These are phyloP conservation scores for Neofelis nebulosa DNA, from an alignment of 2,113 vertebrate genomes.

Conservation along the genomic window DNA sequence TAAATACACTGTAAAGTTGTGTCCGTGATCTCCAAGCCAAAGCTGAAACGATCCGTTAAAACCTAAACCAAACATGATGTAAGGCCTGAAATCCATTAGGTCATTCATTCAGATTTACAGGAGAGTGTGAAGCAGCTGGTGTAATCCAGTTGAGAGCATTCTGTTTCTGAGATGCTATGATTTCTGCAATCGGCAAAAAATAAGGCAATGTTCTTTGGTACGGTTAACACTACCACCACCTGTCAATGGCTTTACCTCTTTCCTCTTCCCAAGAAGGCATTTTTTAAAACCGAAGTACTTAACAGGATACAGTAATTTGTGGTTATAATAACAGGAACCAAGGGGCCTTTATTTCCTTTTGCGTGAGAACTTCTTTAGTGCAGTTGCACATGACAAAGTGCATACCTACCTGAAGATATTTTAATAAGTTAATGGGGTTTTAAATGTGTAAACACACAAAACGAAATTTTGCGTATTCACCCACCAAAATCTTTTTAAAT, in stretches of 20 bases:
- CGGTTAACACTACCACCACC: neutral
- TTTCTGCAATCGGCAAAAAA: neutral
- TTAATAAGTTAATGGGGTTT: constrained; percentile 36
- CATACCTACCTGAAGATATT: neutral
- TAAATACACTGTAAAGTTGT: neutral
- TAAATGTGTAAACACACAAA: constrained; percentile 4
- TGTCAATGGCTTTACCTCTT: neutral
- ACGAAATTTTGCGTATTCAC: neutral
- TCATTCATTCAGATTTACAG: constrained; percentile 20
- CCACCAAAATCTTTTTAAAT: neutral
- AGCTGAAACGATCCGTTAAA: constrained; percentile 32
- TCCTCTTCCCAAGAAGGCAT: neutral
- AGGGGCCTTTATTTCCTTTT: neutral
- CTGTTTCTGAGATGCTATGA: neutral
- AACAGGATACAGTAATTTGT: neutral
- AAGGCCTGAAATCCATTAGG: constrained; percentile 50
- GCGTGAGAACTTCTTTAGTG: neutral
- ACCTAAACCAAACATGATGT: neutral
- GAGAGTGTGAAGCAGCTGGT: neutral
- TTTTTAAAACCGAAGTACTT: neutral
- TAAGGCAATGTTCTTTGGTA: neutral
- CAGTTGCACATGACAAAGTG: neutral
- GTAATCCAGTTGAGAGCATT: constrained; percentile 8
- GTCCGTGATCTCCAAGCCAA: neutral
- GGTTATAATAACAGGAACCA: constrained; percentile 21